These are phyloP conservation scores for Chelon labrosus DNA, from an alignment of 2,797 vertebrate genomes.

Conservation along the genomic window DNA sequence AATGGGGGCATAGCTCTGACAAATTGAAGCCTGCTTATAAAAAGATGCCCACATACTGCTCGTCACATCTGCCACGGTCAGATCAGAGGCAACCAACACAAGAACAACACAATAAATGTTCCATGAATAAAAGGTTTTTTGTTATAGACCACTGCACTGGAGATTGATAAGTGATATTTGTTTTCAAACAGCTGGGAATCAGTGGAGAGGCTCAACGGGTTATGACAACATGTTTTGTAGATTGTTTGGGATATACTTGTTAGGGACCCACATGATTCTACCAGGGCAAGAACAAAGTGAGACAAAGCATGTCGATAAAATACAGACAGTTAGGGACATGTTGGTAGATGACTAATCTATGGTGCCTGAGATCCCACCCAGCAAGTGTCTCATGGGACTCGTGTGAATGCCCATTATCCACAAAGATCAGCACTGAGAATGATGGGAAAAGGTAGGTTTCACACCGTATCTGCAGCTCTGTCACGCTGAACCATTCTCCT, in stretches of 20 bases:
- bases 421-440: slow-evolving; percentile 60
- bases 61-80: slow-evolving; percentile 68
- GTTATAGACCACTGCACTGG: slow-evolving; percentile 73
- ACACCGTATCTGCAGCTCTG: slow-evolving; percentile 56
- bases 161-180: slow-evolving; percentile 77
- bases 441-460: slow-evolving; percentile 61
- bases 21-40: slow-evolving; percentile 66
- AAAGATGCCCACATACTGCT: slow-evolving; percentile 70
- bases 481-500: slow-evolving; percentile 62
- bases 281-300: slow-evolving; percentile 76
- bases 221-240: slow-evolving; percentile 71
- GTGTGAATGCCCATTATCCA: slow-evolving; percentile 64
- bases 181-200: slow-evolving; percentile 68
- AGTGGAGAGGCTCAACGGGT: slow-evolving; percentile 64
- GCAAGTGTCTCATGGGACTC: slow-evolving; percentile 49
- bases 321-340: slow-evolving; percentile 65
- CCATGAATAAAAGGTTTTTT: slow-evolving; percentile 76
- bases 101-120: slow-evolving; percentile 74
- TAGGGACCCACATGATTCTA: slow-evolving; percentile 69
- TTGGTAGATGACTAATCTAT: slow-evolving; percentile 77
- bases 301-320: slow-evolving; percentile 78
- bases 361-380: slow-evolving; percentile 66
- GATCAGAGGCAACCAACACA: slow-evolving; percentile 71
- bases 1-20: slow-evolving; percentile 63
- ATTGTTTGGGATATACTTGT: slow-evolving; percentile 77